phyloP scores from a whole-genome alignment of 2,888 invertebrate genomes.

The Diploptera punctata region DNA sequence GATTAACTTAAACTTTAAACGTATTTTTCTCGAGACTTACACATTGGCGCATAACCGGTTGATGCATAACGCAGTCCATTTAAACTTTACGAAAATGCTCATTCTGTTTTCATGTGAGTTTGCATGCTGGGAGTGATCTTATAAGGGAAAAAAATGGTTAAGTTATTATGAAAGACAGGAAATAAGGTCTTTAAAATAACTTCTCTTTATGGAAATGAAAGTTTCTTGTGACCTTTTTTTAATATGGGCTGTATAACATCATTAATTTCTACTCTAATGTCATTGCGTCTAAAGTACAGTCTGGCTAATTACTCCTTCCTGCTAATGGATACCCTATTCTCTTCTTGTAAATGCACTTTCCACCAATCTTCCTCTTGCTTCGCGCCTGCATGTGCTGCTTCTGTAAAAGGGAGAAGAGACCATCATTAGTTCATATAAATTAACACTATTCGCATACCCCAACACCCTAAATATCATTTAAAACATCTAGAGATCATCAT shows the following conservation, averaged over 20 bases:
- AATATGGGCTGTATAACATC: slow-evolving; percentile 5
- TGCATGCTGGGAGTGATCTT: too few relatives aligned
- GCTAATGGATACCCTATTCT: slow-evolving; percentile 16
- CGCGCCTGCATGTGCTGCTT: not conserved
- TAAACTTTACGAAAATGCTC: too few relatives aligned
- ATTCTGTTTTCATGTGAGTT: too few relatives aligned
- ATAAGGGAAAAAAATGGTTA: too few relatives aligned
- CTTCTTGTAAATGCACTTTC: not conserved
- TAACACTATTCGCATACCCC: not conserved
- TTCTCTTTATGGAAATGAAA: not conserved
- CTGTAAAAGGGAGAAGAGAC: slow-evolving; percentile 4
- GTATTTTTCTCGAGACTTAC: too few relatives aligned
- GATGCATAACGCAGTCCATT: too few relatives aligned
- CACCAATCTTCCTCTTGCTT: not conserved
- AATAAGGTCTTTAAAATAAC: too few relatives aligned
- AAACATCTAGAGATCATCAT: too few relatives aligned
- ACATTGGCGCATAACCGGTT: too few relatives aligned
- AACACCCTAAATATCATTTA: too few relatives aligned
- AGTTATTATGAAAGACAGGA: too few relatives aligned
- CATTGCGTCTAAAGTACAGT: slow-evolving; percentile 28
- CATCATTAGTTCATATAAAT: slow-evolving; percentile 31
- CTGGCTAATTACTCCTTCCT: slow-evolving; percentile 18
- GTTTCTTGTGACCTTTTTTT: not conserved
- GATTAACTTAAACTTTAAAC: too few relatives aligned
- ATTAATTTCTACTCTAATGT: slow-evolving; percentile 21